Percentiles rank a stretch among this genome's conserved stretches.
These are phyloP conservation scores for Tautogolabrus adspersus DNA, from an alignment of 2,113 vertebrate genomes.

Conservation along the genomic window DNA sequence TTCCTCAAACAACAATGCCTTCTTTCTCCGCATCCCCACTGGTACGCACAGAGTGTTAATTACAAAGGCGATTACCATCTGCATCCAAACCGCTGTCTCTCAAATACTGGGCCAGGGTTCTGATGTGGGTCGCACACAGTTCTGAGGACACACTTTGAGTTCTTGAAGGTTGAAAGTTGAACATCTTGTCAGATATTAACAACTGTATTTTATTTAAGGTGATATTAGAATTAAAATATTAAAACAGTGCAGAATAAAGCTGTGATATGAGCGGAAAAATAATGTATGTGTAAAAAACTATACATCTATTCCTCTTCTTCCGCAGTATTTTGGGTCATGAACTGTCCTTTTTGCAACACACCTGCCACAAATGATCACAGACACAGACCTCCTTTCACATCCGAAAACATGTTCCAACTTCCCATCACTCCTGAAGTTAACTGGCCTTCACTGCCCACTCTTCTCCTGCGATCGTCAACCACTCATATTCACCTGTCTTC, in stretches of 20 bases:
- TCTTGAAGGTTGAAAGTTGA: constrained; percentile 7
- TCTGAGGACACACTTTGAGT: constrained; percentile 34
- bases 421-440: too few species aligned
- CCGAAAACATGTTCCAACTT: too few species aligned
- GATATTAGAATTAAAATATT: neutral
- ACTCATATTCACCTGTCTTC: too few species aligned
- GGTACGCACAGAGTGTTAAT: constrained; percentile 75
- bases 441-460: too few species aligned
- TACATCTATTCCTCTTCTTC: too few species aligned
- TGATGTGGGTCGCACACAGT: constrained; percentile 51
- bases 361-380: too few species aligned
- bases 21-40: constrained; percentile 61
- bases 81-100: constrained; percentile 60
- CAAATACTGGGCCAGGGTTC: constrained; percentile 36
- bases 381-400: too few species aligned
- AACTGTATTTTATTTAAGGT: neutral
- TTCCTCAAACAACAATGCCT: constrained; percentile 79
- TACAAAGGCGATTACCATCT: constrained; percentile 78
- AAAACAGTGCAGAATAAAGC: neutral
- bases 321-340: too few species aligned
- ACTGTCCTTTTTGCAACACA: too few species aligned
- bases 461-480: too few species aligned
- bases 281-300: too few species aligned
- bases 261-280: too few species aligned
- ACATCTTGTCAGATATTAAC: neutral